Conservation (phyloP, 2,888 invertebrate species). For the Polydrusus cervinus region DNA sequence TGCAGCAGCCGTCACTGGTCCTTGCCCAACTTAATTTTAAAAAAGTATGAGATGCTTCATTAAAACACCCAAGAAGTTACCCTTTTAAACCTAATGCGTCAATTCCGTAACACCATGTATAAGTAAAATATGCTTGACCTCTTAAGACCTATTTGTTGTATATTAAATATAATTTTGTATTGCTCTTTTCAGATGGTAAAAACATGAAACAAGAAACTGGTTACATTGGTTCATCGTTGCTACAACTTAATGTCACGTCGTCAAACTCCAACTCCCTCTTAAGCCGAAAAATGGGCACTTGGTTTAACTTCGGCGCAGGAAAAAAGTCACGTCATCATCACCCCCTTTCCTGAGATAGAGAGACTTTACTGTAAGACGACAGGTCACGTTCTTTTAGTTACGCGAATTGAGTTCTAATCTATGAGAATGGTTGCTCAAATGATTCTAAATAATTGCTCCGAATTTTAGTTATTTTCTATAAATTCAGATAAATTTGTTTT, state of each 20-base stretch:
- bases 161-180: neutral
- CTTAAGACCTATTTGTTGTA: too few relatives aligned
- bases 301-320: slow-evolving; percentile 75
- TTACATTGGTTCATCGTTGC: slow-evolving; percentile 71
- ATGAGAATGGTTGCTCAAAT: neutral
- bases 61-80: too few relatives aligned
- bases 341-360: slow-evolving; percentile 73
- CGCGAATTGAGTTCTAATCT: neutral
- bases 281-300: slow-evolving; percentile 75
- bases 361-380: slow-evolving; percentile 71
- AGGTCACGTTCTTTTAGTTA: neutral
- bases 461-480: neutral
- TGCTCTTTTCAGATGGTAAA: slow-evolving; percentile 68
- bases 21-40: too few relatives aligned
- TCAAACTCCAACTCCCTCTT: slow-evolving; percentile 69
- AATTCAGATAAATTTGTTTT: too few relatives aligned
- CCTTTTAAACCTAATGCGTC: too few relatives aligned
- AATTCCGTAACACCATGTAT: too few relatives aligned
- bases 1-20: too few relatives aligned
- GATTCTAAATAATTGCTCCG: neutral
- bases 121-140: too few relatives aligned
- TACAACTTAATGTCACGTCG: slow-evolving; percentile 66
- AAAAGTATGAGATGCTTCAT: too few relatives aligned
- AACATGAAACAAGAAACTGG: slow-evolving; percentile 71
- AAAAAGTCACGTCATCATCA: slow-evolving; percentile 73